Evolutionary conservation across 2,797 vertebrate species (phyloP), one percentile per base, ranked within the genome.

Genomic region (Hybognathus amarus): DNA sequence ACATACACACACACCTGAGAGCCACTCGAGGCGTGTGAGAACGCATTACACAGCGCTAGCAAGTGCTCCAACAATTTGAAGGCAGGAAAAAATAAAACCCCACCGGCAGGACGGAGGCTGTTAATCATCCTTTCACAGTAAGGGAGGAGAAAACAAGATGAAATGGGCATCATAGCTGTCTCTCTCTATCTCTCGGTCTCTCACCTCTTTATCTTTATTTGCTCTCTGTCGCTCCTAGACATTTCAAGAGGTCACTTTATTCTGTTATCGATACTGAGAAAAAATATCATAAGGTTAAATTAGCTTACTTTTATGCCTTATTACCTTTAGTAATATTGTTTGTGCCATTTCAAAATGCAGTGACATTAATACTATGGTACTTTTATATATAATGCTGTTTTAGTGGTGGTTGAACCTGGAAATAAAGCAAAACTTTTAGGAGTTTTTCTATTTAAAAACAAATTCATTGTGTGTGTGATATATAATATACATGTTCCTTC

Each of bases 61-160:
- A 92, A 90, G 89, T 92, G 87, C 91, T 92, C 86, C 92, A 91
- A 92, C 91, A 95, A 95, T 95, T 96, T 95, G 93, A 94, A 81
- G 68, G 67, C 27, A 11, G 45, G 70, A 90, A 91, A 94, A 92
- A 94, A 86, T 90, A 94, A 92, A 94, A 86, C 90, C 92, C 90
- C 91, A 90, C 91, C 92, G 91, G 92, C 93, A 91, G 92, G 91
- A 91, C 91, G 88, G 89, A 92, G 91, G 91, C 92, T 94, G 94
- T 95, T 93, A 91, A 92, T 93, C 91, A 91, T 88, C 92, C 92
- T 93, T 93, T 93, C 94, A 90, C 92, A 91, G 91, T 90, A 90
- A 93, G 92, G 91, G 90, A 92, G 91, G 92, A 36, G 67, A 94
- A 93, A 93, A 91, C 91, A 73, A 83, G 81, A 85, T 80, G 73